Conservation (phyloP, 2,797 vertebrate genomes). For the Spinus pinus region DNA sequence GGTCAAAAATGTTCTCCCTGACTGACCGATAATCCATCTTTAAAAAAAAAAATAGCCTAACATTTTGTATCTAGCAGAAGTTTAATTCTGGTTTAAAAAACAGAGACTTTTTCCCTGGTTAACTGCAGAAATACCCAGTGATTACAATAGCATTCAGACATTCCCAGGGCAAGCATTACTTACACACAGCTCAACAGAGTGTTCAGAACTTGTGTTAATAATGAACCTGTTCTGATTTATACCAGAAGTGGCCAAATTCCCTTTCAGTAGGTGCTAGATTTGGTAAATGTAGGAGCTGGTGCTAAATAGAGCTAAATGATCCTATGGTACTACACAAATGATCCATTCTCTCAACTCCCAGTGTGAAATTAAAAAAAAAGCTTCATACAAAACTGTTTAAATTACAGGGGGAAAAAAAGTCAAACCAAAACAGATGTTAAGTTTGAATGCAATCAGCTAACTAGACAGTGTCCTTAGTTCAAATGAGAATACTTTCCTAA, state of each 20-base stretch:
- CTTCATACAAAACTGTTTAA: background rate
- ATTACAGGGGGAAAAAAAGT: background rate
- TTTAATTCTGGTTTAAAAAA: background rate
- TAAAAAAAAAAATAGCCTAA: background rate
- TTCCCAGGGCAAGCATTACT: background rate
- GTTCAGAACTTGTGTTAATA: background rate
- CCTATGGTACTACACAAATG: background rate
- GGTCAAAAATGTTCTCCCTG: background rate
- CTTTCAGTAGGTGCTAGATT: background rate
- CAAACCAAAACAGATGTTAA: background rate
- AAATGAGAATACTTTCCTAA: constrained; percentile 3
- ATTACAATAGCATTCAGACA: background rate
- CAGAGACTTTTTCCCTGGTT: background rate
- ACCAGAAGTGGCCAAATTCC: background rate
- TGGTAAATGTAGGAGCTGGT: background rate
- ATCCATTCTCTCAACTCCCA: background rate
- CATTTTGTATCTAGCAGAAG: background rate
- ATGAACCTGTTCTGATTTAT: background rate
- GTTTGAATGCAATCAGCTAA: background rate
- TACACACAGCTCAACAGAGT: background rate
- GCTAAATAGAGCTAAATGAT: background rate
- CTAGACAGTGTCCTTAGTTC: background rate
- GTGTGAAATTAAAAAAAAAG: background rate
- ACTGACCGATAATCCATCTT: background rate
- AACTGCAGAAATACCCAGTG: background rate